These are phyloP conservation scores for Philypnodon macrostomus DNA, from an alignment of 2,797 vertebrate genomes.

Conservation along the genomic window DNA sequence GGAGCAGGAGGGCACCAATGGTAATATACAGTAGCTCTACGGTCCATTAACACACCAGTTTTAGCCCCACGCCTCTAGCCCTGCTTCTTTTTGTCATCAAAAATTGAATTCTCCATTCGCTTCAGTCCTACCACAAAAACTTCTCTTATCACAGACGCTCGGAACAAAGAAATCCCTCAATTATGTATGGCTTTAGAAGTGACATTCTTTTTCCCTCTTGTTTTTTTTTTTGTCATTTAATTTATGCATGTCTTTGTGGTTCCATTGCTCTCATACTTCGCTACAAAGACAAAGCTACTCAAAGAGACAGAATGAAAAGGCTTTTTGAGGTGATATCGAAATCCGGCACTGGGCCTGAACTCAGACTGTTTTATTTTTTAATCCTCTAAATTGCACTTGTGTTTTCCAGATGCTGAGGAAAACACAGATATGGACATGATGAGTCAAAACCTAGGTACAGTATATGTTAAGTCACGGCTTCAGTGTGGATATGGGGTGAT, in stretches of 20 bases:
- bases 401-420: conserved; percentile 44
- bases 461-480: conserved; percentile 10
- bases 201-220: conserved; percentile 66
- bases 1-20: conserved; percentile 57
- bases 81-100: conserved; percentile 62
- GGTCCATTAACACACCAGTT: conserved; percentile 57
- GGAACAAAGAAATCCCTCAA: conserved; percentile 73
- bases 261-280: conserved; percentile 65
- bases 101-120: conserved; percentile 60
- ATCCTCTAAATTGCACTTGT: conserved; percentile 4
- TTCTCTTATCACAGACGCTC: conserved; percentile 63
- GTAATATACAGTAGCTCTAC: conserved; percentile 64
- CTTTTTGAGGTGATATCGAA: conserved; percentile 67
- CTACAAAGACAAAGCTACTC: conserved; percentile 64
- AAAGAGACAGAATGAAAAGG: conserved; percentile 63
- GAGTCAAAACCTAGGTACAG: conserved; percentile 66
- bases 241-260: conserved; percentile 75
- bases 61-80: conserved; percentile 43
- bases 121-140: conserved; percentile 54
- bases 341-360: conserved; percentile 38
- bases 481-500: conserved; percentile 6
- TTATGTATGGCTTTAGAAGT: conserved; percentile 75
- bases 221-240: conserved; percentile 64
- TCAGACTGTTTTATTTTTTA: conserved; percentile 33
- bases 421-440: conserved; percentile 60